These are phyloP conservation scores for Drosophila nasuta DNA, from an alignment of 1,140 invertebrate species.

Conservation along the genomic window DNA sequence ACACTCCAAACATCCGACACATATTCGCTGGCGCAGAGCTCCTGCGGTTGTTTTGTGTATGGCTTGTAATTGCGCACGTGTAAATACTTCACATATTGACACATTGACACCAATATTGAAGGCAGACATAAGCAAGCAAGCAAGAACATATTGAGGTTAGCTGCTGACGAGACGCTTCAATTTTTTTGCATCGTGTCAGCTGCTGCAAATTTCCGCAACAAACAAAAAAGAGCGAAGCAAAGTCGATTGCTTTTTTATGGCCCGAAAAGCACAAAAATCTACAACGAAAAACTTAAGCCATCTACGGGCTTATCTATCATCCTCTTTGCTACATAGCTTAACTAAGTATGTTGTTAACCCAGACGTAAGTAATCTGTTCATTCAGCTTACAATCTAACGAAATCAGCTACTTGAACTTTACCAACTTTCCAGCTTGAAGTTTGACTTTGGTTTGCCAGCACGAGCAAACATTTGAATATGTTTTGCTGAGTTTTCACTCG, in stretches of 20 bases:
- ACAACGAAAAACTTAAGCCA: slow-evolving; percentile 4
- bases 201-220: slow-evolving; percentile 2
- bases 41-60: slow-evolving; percentile 56
- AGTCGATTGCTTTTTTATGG: slow-evolving; percentile 23
- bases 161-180: slow-evolving; percentile 61
- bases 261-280: neutral
- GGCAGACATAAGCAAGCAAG: slow-evolving; percentile 21
- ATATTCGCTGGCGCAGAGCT: neutral
- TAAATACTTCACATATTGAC: slow-evolving; percentile 78
- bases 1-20: neutral
- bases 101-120: slow-evolving; percentile 77
- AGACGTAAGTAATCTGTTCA: slow-evolving; percentile 5
- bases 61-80: slow-evolving; percentile 79
- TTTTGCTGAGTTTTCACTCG: neutral
- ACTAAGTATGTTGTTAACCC: slow-evolving; percentile 21
- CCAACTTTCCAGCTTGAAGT: slow-evolving; percentile 3
- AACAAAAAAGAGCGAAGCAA: neutral
- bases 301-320: slow-evolving; percentile 12
- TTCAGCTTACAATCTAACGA: neutral
- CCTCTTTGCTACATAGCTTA: slow-evolving; percentile 9
- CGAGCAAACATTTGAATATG: neutral
- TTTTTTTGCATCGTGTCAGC: slow-evolving; percentile 6
- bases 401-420: slow-evolving; percentile 2
- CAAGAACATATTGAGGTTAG: slow-evolving; percentile 61
- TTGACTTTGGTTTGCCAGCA: neutral